Conservation (phyloP, 2,888 invertebrate species). For the Petrolisthes cinctipes region DNA sequence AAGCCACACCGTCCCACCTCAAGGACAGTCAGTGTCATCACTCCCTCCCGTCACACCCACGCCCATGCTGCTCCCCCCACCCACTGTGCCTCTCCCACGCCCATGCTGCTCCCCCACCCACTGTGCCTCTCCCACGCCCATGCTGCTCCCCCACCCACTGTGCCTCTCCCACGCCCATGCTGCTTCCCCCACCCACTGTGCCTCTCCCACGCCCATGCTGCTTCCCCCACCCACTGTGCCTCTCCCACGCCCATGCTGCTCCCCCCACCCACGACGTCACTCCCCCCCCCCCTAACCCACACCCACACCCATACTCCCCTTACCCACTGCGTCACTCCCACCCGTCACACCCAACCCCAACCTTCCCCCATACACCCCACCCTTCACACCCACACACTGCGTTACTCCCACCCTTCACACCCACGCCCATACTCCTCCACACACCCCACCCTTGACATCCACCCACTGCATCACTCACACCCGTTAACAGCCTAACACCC, state of each 20-base stretch:
- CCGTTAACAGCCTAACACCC: no score
- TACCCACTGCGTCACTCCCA: no score
- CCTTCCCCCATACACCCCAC: no score
- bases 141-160: neutral
- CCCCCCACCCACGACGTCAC: neutral
- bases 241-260: no score
- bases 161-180: neutral
- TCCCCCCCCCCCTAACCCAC: neutral
- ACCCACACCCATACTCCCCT: neutral
- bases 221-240: neutral
- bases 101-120: neutral
- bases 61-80: neutral
- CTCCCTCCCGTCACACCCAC: slow-evolving; percentile 36
- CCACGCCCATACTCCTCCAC: neutral
- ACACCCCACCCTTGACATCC: no score
- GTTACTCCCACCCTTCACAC: neutral
- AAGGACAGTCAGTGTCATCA: slow-evolving; percentile 51
- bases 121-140: neutral
- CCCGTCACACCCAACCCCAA: neutral
- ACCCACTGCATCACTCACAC: no score
- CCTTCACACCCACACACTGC: neutral
- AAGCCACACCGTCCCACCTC: slow-evolving; percentile 18
- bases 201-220: neutral
- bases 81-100: neutral
- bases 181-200: neutral